Percentiles rank a stretch among this genome's conserved stretches.
Conservation (phyloP, 1,140 invertebrate genomes). For the Sarcophaga bullata region DNA sequence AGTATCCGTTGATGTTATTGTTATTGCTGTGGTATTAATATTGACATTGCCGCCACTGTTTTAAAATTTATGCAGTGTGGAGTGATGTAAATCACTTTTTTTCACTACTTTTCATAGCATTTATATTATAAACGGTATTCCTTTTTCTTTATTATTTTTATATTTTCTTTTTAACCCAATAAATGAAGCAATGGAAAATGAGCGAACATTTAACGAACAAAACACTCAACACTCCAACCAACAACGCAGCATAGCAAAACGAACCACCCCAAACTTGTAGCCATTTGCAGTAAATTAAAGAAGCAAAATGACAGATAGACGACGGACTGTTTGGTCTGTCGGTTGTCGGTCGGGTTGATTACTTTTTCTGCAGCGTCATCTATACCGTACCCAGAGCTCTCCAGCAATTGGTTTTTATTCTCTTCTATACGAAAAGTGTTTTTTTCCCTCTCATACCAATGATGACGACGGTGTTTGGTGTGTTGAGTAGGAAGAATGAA, state of each 20-base stretch:
- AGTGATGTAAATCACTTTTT: slow-evolving; percentile 24
- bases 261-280: not conserved
- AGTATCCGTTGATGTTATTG: not conserved
- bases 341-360: too few relatives aligned
- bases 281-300: not conserved
- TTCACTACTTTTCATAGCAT: slow-evolving; percentile 33
- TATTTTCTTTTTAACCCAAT: not conserved
- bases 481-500: not conserved
- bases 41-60: not conserved
- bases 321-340: too few relatives aligned
- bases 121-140: not conserved
- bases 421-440: too few relatives aligned
- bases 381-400: too few relatives aligned
- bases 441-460: too few relatives aligned
- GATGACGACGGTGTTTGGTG: not conserved
- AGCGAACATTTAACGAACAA: not conserved
- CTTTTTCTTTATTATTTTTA: not conserved
- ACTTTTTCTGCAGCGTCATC: too few relatives aligned
- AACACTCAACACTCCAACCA: not conserved
- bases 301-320: too few relatives aligned
- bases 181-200: slow-evolving; percentile 11
- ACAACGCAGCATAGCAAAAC: not conserved
- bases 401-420: too few relatives aligned
- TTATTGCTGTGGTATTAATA: not conserved
- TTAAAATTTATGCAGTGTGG: slow-evolving; percentile 27